Conservation (phyloP, 2,113 vertebrate species). For the Uria lomvia region DNA sequence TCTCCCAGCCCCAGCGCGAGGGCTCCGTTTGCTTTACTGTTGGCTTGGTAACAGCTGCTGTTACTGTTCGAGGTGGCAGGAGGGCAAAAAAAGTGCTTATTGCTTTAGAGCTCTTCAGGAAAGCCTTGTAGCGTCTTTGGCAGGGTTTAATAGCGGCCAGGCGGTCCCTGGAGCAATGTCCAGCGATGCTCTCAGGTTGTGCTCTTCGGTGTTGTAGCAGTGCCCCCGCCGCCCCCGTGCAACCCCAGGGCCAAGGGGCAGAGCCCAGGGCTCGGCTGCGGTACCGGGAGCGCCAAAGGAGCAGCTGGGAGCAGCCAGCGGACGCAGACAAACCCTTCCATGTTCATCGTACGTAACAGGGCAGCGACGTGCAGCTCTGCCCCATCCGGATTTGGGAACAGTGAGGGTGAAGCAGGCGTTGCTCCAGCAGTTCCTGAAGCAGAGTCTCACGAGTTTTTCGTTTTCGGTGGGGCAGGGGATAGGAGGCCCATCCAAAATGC, state of each 20-base stretch:
- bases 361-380: background rate
- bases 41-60: conserved; percentile 64
- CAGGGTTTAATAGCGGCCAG: conserved; percentile 26
- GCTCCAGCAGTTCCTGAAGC: background rate
- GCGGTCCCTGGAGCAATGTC: background rate
- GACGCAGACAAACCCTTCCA: background rate
- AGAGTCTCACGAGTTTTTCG: background rate
- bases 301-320: background rate
- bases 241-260: background rate
- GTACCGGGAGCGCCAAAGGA: background rate
- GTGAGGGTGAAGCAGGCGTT: background rate
- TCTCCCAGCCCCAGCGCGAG: background rate
- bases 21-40: conserved; percentile 2
- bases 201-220: background rate
- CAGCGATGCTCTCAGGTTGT: fast-evolving
- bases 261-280: background rate
- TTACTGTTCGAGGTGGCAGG: conserved; percentile 29
- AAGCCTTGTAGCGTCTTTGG: background rate
- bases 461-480: background rate
- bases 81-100: conserved; percentile 53
- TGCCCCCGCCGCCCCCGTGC: background rate
- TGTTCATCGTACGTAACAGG: background rate
- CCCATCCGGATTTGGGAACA: background rate
- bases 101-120: conserved; percentile 25
- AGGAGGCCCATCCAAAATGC: background rate